These are phyloP conservation scores for Drosophila takahashii DNA, from an alignment of 1,140 invertebrate genomes.

Conservation along the genomic window DNA sequence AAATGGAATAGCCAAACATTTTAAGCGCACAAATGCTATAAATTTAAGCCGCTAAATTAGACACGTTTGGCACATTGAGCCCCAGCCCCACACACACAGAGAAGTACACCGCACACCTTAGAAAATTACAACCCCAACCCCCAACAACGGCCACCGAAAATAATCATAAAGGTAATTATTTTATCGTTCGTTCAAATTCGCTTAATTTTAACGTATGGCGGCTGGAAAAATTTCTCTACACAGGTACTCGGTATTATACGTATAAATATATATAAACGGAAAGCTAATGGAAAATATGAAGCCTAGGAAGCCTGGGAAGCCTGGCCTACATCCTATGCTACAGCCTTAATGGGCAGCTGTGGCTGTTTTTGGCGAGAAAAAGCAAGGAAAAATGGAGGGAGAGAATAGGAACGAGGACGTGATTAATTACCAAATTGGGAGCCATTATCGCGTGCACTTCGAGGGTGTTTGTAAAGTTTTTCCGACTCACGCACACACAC, in stretches of 20 bases:
- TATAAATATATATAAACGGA: conserved; percentile 5
- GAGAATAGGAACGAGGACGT: conserved; percentile 63
- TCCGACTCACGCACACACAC: conserved; percentile 53
- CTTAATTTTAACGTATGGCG: conserved; percentile 59
- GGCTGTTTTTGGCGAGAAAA: conserved; percentile 18
- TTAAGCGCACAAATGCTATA: conserved; percentile 76
- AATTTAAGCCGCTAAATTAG: conserved; percentile 78
- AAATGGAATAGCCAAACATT: conserved; percentile 71
- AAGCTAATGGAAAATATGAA: conserved; percentile 73
- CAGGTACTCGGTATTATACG: conserved; percentile 5
- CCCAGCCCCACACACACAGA: conserved; percentile 7
- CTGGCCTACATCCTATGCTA: conserved; percentile 11
- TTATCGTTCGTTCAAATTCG: conserved; percentile 74
- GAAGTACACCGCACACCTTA: background rate
- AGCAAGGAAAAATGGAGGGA: background rate
- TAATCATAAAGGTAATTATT: conserved; percentile 79
- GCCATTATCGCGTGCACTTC: conserved; percentile 75
- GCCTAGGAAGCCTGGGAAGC: conserved; percentile 27
- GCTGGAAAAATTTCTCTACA: conserved; percentile 39
- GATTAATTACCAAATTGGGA: conserved; percentile 79
- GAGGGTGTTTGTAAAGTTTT: conserved; percentile 72
- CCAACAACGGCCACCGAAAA: conserved; percentile 32
- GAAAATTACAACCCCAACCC: background rate
- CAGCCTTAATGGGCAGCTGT: conserved; percentile 41
- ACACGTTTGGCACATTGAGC: conserved; percentile 70